Evolutionary conservation across 2,888 invertebrate genomes (phyloP).

Genomic region (Cerastis leucographa): DNA sequence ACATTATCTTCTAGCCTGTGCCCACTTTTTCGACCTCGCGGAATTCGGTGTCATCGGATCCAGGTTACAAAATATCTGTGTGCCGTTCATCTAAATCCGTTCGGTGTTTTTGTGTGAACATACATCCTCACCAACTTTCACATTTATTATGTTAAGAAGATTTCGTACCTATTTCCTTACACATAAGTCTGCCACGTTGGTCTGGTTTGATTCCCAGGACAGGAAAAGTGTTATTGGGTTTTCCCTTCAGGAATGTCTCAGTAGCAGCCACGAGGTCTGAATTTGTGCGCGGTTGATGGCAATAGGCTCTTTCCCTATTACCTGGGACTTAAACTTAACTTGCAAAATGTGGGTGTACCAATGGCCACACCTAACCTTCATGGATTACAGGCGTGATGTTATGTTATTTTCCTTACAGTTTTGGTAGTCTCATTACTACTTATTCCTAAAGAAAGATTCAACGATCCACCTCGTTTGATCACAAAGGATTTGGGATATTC

Average conservation of each 20-base stretch:
- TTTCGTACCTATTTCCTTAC: not conserved
- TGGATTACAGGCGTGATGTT: no score
- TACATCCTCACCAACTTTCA: not conserved
- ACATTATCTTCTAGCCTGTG: not conserved
- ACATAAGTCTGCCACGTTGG: not conserved
- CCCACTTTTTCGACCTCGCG: not conserved
- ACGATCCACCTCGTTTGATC: conserved; percentile 8
- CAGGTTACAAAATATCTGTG: not conserved
- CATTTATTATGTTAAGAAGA: not conserved
- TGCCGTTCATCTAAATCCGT: not conserved
- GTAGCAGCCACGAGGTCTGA: no score
- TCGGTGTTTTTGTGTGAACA: not conserved
- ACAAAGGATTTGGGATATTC: not conserved
- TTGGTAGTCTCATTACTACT: not conserved
- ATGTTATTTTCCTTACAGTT: no score
- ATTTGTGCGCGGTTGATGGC: no score
- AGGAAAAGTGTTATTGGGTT: no score
- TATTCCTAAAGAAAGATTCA: not conserved
- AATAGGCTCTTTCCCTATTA: no score
- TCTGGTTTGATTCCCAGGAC: no score
- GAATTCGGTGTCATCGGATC: not conserved
- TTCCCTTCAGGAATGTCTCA: no score
- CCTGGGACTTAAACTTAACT: no score
- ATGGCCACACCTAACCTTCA: no score
- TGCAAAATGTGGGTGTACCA: no score